These are phyloP conservation scores for Vireo griseus DNA, from an alignment of 2,797 vertebrate genomes.

Conservation along the genomic window DNA sequence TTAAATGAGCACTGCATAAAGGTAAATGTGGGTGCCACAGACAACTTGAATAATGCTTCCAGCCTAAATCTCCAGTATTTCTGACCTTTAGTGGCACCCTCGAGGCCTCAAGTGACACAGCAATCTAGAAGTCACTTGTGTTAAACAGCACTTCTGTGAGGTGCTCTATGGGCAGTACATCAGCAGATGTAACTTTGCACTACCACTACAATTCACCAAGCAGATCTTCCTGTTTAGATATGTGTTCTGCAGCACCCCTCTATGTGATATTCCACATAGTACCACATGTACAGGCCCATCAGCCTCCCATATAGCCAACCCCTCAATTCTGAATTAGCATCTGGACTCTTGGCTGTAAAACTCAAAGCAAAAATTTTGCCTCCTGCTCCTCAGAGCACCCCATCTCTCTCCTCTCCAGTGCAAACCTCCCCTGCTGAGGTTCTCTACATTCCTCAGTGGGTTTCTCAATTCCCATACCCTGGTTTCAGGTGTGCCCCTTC, in stretches of 20 bases:
- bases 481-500: not conserved
- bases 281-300: rapidly evolving
- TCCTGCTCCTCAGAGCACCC: not conserved
- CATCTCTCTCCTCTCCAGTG: not conserved
- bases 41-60: not conserved
- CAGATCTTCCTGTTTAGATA: not conserved
- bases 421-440: not conserved
- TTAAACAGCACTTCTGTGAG: not conserved
- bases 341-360: not conserved
- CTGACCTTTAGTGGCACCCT: not conserved
- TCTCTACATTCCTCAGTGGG: not conserved
- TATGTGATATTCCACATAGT: not conserved
- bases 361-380: not conserved
- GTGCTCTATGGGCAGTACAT: rapidly evolving
- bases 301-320: rapidly evolving
- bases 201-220: not conserved
- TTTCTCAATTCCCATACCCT: not conserved
- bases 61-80: not conserved
- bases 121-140: not conserved
- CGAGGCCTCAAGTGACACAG: not conserved
- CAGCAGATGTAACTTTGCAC: not conserved
- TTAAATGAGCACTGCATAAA: not conserved
- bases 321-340: not conserved
- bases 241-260: not conserved
- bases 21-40: not conserved